Percentiles rank a stretch among this genome's conserved stretches.
phyloP scores from a whole-genome alignment of 2,113 vertebrate species.

The Serinus canaria region DNA sequence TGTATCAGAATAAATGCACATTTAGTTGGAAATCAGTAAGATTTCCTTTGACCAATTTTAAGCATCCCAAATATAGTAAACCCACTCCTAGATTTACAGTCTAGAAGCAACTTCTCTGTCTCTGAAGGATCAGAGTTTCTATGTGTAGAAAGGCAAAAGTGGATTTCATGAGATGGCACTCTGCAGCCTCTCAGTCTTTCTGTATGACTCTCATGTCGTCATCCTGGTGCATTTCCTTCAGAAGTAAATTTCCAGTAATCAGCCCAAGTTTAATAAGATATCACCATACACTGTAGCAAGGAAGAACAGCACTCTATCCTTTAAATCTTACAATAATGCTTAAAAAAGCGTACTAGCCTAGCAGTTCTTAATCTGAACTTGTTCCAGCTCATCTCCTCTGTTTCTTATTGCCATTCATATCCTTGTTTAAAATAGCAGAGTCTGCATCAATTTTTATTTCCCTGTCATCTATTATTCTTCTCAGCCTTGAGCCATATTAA shows the following conservation, averaged over 20 bases:
- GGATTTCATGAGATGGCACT: neutral
- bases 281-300: neutral
- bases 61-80: neutral
- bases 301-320: neutral
- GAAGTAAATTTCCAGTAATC: neutral
- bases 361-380: slow-evolving; percentile 16
- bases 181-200: neutral
- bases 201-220: neutral
- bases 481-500: slow-evolving; percentile 32
- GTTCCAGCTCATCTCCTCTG: slow-evolving; percentile 6
- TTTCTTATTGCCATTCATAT: slow-evolving; percentile 42
- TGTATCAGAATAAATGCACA: neutral
- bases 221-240: neutral
- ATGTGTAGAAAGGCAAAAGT: neutral
- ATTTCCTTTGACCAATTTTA: neutral
- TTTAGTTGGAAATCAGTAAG: neutral
- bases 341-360: neutral
- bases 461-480: slow-evolving; percentile 27
- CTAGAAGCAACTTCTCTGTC: neutral
- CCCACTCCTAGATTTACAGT: neutral
- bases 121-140: neutral
- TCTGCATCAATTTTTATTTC: slow-evolving; percentile 47
- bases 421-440: slow-evolving; percentile 37
- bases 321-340: neutral
- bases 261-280: neutral